Base-by-base conservation (phyloP, 2,888 invertebrate genomes). In the Chesias legatella region DNA sequence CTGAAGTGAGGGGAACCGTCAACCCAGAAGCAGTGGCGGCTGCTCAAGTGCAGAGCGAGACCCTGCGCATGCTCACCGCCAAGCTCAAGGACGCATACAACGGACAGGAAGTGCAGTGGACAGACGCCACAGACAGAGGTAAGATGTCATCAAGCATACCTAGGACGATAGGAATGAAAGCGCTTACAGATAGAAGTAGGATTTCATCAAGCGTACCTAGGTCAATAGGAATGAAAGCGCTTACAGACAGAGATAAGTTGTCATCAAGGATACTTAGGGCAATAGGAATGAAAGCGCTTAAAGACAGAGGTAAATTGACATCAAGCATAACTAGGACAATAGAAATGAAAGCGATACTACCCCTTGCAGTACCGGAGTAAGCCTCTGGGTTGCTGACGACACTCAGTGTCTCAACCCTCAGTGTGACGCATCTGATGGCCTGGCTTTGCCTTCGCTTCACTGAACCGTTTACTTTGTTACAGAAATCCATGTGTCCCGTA, bases 81-180 rank as follows among this genome's bases (percentile, higher is more conserved):
- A 92, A 95, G 63, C 89, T 98, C 47, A 92, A 94, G 65, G 94
- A 94, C 67, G 98, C 98, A 0, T 96, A 94, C 82, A 96, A 96
- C 66, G 98, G 98, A 0, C 91, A 94, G 56, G 97, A 98, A 67
- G 97, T 98, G 21, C 95, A 96, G 62, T 96, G 95, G 95, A 89
- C 90, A 29, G 93, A 94, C 20, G 66, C 73, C 1, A 62, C 59
- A 2, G 48, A 51, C 2, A 60, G 56, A 50, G 78, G 81, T 53
- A 31, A 35, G 7, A 3, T 17, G 5, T 5, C 24, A 7, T 3
- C 24, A 1, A 24, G 7, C 24, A 24, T 24, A 7, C 4, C 0
- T 24, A 7, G 7, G 13, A n/a, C n/a, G n/a, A n/a, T n/a, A n/a
- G n/a, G n/a, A n/a, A n/a, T n/a, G n/a, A n/a, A n/a, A n/a, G n/a